These are phyloP conservation scores for Drosophila quadrilineata DNA, from an alignment of 1,140 invertebrate genomes.

Conservation along the genomic window DNA sequence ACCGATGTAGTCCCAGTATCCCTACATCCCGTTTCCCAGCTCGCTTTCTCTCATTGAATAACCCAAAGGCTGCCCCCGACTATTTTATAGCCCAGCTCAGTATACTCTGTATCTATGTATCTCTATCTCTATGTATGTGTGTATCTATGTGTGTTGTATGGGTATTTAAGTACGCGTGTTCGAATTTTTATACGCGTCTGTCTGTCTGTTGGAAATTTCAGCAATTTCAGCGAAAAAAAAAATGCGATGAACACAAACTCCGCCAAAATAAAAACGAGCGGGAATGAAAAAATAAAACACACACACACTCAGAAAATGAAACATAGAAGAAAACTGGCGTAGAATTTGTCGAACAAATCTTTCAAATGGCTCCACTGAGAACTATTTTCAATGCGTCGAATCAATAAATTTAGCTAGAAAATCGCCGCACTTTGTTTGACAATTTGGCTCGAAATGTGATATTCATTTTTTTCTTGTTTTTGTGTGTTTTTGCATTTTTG, in stretches of 20 bases:
- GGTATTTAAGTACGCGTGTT: conserved; percentile 59
- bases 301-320: no score
- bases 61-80: conserved; percentile 52
- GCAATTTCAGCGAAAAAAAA: conserved; percentile 72
- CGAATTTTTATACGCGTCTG: conserved; percentile 67
- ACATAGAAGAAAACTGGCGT: conserved; percentile 30
- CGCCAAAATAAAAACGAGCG: not conserved
- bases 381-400: conserved; percentile 80
- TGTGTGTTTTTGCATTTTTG: no score
- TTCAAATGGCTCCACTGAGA: conserved; percentile 76
- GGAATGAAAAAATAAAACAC: conserved; percentile 7
- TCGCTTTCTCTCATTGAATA: conserved; percentile 74
- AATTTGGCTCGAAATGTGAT: conserved; percentile 61
- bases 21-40: conserved; percentile 20
- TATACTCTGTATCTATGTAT: no score
- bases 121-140: not conserved
- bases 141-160: conserved; percentile 39
- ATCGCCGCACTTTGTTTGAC: conserved; percentile 65
- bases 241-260: no score
- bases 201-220: conserved; percentile 68
- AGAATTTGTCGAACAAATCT: conserved; percentile 79
- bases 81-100: conserved; percentile 21
- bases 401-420: conserved; percentile 69
- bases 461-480: no score
- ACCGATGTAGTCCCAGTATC: conserved; percentile 32